Evolutionary conservation across 1,140 invertebrate species (phyloP).

Genomic region (Leptinotarsa defecta): DNA sequence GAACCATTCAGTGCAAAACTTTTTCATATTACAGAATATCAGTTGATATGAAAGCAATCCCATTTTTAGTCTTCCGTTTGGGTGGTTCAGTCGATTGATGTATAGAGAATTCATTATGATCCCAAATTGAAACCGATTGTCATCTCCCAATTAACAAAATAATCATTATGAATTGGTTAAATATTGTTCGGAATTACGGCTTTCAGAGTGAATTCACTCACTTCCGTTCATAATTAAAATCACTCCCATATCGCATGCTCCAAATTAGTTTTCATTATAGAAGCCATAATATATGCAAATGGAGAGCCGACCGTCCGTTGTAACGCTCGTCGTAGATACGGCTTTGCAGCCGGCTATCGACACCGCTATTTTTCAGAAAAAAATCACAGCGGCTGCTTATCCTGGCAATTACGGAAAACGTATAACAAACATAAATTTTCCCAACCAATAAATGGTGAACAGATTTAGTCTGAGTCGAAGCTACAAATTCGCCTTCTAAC

Average conservation of each 20-base stretch:
- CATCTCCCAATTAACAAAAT: background rate
- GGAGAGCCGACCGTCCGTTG: background rate
- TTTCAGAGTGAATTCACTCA: slow-evolving; percentile 4
- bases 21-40: too few species aligned
- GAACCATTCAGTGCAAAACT: too few species aligned
- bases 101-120: background rate
- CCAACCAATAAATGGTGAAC: slow-evolving; percentile 27
- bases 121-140: background rate
- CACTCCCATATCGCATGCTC: slow-evolving; percentile 17
- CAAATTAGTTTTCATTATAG: slow-evolving; percentile 30
- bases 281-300: slow-evolving; percentile 33
- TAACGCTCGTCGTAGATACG: slow-evolving; percentile 1
- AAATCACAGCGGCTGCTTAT: slow-evolving; percentile 18
- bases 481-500: slow-evolving; percentile 28
- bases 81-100: too few species aligned
- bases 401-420: slow-evolving; percentile 20
- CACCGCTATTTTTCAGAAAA: slow-evolving; percentile 18
- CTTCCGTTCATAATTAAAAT: slow-evolving; percentile 13
- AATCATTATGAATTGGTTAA: background rate
- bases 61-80: too few species aligned
- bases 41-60: too few species aligned
- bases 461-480: slow-evolving; percentile 24
- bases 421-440: slow-evolving; percentile 26
- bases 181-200: slow-evolving; percentile 4
- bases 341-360: background rate